Evolutionary conservation across 2,888 invertebrate species (phyloP).

Genomic region (Spicauda simplicius): DNA sequence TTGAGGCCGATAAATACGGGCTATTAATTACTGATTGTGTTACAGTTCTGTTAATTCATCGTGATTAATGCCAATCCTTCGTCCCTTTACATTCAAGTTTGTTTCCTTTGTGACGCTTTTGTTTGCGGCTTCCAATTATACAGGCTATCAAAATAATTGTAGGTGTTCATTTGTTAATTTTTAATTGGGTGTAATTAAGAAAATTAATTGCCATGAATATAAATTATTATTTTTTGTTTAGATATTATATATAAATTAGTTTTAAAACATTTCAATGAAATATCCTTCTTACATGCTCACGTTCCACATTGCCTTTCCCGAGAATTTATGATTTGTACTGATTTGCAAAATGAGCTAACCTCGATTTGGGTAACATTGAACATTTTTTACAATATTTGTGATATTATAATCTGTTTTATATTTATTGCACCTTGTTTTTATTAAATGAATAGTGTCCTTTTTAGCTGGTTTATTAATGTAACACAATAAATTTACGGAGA

Average conservation of each 20-base stretch:
- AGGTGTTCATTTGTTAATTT: slow-evolving; percentile 24
- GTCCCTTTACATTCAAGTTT: slow-evolving; percentile 20
- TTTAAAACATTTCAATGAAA: no score
- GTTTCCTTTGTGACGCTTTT: slow-evolving; percentile 31
- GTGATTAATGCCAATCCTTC: slow-evolving; percentile 63
- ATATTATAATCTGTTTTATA: no score
- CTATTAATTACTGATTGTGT: slow-evolving; percentile 81
- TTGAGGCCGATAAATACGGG: slow-evolving; percentile 73
- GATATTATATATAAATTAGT: background rate
- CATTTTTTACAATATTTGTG: no score
- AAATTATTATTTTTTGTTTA: background rate
- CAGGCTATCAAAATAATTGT: slow-evolving; percentile 30
- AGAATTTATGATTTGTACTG: no score
- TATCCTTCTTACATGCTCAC: no score
- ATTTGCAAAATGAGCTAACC: no score
- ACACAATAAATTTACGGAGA: no score
- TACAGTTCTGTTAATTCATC: slow-evolving; percentile 78
- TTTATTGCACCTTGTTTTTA: no score
- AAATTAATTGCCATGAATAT: background rate
- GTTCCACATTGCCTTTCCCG: no score
- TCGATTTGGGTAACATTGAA: no score
- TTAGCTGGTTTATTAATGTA: no score
- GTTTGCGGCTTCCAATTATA: slow-evolving; percentile 45
- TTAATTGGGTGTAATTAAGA: background rate
- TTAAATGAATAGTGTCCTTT: no score